phyloP scores from a whole-genome alignment of 2,888 invertebrate genomes.

The Hirtodrosophila histrioides region DNA sequence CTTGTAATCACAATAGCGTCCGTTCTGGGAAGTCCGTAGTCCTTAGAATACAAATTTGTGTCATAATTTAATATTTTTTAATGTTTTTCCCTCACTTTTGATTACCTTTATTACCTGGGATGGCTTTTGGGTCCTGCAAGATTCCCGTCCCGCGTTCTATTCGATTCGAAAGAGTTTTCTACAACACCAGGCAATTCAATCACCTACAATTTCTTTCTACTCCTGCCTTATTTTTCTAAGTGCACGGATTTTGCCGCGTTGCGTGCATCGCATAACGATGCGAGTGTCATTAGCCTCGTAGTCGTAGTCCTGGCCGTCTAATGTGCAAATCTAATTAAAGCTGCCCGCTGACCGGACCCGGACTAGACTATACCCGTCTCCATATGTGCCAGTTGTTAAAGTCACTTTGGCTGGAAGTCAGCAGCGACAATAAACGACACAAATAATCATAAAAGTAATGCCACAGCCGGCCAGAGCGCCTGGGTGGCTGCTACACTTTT shows the following conservation, averaged over 20 bases:
- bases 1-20: too few relatives aligned
- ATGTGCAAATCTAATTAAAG: conserved; percentile 80
- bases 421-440: conserved; percentile 71
- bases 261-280: conserved; percentile 69
- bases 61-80: too few relatives aligned
- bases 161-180: too few relatives aligned
- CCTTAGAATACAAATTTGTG: too few relatives aligned
- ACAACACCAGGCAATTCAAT: too few relatives aligned
- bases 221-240: background rate
- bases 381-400: conserved; percentile 63
- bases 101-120: too few relatives aligned
- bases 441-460: conserved; percentile 83
- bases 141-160: too few relatives aligned
- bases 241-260: conserved; percentile 9
- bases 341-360: conserved; percentile 36
- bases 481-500: conserved; percentile 55
- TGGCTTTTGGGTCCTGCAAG: too few relatives aligned
- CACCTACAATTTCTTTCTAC: too few relatives aligned
- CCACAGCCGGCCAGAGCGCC: conserved; percentile 62
- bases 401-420: conserved; percentile 44
- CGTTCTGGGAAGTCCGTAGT: too few relatives aligned
- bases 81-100: too few relatives aligned
- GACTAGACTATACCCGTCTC: conserved; percentile 37
- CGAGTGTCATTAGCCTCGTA: conserved; percentile 64
- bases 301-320: conserved; percentile 38